Base-by-base conservation (phyloP, 2,888 invertebrate species). In the Mimachlamys varia region DNA sequence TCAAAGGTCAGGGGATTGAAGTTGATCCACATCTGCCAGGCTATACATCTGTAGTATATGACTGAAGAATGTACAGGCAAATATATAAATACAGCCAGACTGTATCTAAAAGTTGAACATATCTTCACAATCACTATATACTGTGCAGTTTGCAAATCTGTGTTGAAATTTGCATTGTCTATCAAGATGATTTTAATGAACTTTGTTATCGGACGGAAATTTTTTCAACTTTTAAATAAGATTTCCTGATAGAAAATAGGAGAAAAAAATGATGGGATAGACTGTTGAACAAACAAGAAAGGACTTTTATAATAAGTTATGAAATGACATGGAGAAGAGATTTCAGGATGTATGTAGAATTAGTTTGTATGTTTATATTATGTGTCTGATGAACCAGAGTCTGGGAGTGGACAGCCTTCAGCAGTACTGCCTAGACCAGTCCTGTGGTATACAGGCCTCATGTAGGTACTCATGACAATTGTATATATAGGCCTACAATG, bases 361-460 rank as follows among this genome's bases (percentile, higher is more conserved):
- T 49, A 13, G 22, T 55, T 53, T 0, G 44, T 88, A 22, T 88
- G 3, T 19, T 89, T 12, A 58, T 89, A 12, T 89, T 12, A 58
- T 89, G 12, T 53, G 38, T 17, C 89, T 55, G 53, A 3, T 88
- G n/a, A 33, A 4, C 33, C 12, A 19, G 10, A 3, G 27, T 33
- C 27, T 2, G 33, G 55, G 87, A 37, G 89, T 89, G 58, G 89
- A 90, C 37, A 44, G n/a, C 22, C 19, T 53, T 49, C 33, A 88
- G 90, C 50, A 90, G 90, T 88, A 87, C 89, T 38, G 90, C 88
- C n/a, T 44, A 89, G 22, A 27, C 58, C 7, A 33, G 76, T 89
- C 89, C 22, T 91, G 90, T 90, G 90, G 90, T 22, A 91, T 91
- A 88, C 90, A 91, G 33, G 88, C 89, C 49, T 91, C 91, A 55